A percentile compares a stretch with the other conserved stretches of the same genome.
Conservation (phyloP, 2,888 invertebrate genomes). For the Microplitis deprimator region DNA sequence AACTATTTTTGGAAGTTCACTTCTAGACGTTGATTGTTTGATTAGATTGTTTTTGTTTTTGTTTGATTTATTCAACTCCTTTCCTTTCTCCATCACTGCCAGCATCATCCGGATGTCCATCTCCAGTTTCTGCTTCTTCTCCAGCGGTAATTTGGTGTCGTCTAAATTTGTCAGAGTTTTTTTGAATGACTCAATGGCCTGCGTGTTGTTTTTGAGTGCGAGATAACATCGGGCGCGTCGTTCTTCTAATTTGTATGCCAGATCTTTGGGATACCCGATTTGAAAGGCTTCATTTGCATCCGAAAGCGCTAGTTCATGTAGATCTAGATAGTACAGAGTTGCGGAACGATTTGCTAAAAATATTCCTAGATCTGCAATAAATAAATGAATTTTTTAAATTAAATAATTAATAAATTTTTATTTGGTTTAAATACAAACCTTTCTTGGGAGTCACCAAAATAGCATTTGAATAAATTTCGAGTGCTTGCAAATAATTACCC, state of each 20-base stretch:
- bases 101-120: conserved; percentile 82
- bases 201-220: conserved; percentile 78
- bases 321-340: conserved; percentile 81
- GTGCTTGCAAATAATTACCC: conserved; percentile 79
- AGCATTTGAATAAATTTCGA: conserved; percentile 81
- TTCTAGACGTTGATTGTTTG: conserved; percentile 66
- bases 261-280: conserved; percentile 80
- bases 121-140: conserved; percentile 77
- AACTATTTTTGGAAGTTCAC: conserved; percentile 67
- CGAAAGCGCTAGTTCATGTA: conserved; percentile 78
- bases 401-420: not conserved
- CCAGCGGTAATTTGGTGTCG: conserved; percentile 76
- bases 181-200: conserved; percentile 79
- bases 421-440: conserved; percentile 72
- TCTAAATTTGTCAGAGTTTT: conserved; percentile 80
- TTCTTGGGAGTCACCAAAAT: conserved; percentile 78
- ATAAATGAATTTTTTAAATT: not conserved
- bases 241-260: conserved; percentile 84
- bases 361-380: conserved; percentile 75
- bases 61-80: conserved; percentile 60
- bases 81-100: conserved; percentile 78
- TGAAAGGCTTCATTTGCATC: conserved; percentile 81
- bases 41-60: conserved; percentile 52
- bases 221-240: conserved; percentile 82
- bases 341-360: conserved; percentile 87